Conservation (phyloP, 2,797 vertebrate species). For the Poeciliopsis turneri region DNA sequence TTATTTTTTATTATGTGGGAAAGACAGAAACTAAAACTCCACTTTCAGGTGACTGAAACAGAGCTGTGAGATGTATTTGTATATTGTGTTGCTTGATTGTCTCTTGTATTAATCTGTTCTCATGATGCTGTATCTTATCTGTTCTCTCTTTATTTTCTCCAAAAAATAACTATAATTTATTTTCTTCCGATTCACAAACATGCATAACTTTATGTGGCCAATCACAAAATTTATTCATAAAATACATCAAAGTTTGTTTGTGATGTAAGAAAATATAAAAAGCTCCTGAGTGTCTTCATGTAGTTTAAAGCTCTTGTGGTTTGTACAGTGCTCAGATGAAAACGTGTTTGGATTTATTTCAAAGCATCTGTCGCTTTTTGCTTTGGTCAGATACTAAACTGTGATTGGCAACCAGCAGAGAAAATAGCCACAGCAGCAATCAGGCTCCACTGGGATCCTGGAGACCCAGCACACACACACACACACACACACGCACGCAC, state of each 20-base stretch:
- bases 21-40: background rate
- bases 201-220: background rate
- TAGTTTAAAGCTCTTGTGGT: background rate
- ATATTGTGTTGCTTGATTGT: background rate
- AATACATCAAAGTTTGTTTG: background rate
- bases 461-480: conserved; percentile 39
- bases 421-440: conserved; percentile 51
- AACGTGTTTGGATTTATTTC: background rate
- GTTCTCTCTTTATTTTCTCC: background rate
- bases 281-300: background rate
- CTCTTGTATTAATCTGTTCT: background rate
- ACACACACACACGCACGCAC: conserved; percentile 5
- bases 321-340: background rate
- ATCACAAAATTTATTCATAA: background rate
- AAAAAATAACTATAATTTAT: background rate
- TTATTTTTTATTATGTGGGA: background rate
- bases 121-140: background rate
- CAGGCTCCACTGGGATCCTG: conserved; percentile 37
- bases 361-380: conserved; percentile 7
- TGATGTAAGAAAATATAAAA: background rate
- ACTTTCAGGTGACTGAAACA: background rate
- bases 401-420: conserved; percentile 29
- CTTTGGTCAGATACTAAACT: conserved; percentile 19
- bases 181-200: background rate
- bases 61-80: background rate